phyloP scores from a whole-genome alignment of 2,797 vertebrate genomes.

The Fundulus diaphanus region DNA sequence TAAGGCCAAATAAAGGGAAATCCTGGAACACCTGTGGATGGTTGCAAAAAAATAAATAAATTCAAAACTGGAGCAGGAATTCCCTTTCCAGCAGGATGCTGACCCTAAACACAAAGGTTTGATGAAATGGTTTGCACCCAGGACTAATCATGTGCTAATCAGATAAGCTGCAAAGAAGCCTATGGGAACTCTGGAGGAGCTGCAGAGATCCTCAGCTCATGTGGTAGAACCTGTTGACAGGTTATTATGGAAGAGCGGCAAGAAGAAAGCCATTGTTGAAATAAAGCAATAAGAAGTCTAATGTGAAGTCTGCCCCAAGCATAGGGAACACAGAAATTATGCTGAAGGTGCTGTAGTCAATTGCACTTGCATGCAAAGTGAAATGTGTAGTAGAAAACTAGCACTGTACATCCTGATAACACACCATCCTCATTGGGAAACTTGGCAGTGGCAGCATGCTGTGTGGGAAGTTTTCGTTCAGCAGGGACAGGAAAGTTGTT shows the following conservation, averaged over 20 bases:
- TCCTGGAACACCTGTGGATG: too few relatives aligned
- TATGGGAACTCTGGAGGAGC: too few relatives aligned
- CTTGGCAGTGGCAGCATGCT: neutral
- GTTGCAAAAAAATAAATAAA: too few relatives aligned
- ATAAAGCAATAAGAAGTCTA: neutral
- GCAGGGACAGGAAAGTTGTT: neutral
- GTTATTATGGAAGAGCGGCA: neutral
- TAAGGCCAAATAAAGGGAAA: too few relatives aligned
- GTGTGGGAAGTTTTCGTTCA: neutral
- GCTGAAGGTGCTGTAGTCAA: neutral
- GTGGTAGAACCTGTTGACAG: neutral
- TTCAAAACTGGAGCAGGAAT: too few relatives aligned
- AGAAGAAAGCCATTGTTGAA: neutral
- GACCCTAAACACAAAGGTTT: too few relatives aligned
- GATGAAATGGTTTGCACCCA: too few relatives aligned
- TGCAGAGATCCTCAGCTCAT: neutral
- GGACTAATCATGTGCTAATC: too few relatives aligned
- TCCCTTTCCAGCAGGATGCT: too few relatives aligned
- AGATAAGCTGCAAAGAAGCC: too few relatives aligned
- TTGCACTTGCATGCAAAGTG: neutral
- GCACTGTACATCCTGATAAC: too few relatives aligned
- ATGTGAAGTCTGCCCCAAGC: neutral
- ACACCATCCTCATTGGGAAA: neutral
- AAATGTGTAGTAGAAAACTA: too few relatives aligned
- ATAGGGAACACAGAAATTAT: neutral